Evolutionary conservation across 35 echinoderm and acorn worm genomes (phyloP).

Genomic region (Eucidaris tribuloides): DNA sequence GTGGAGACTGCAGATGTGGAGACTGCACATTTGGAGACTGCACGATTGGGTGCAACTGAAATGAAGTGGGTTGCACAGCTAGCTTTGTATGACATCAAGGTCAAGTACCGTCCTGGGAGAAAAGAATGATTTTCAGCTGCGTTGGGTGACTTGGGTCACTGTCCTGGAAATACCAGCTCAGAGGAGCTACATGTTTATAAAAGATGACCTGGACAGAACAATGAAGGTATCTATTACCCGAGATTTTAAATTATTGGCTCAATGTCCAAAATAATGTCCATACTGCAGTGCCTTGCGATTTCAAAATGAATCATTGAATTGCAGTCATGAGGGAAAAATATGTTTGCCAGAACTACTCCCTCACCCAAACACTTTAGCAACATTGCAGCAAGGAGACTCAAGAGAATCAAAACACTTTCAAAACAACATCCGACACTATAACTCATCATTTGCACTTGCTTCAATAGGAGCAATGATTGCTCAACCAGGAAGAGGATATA

Average conservation of each 20-base stretch:
- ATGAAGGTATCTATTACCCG: too few relatives aligned
- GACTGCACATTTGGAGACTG: too few relatives aligned
- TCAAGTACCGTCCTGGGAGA: too few relatives aligned
- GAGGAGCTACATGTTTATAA: too few relatives aligned
- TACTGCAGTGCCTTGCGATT: background rate
- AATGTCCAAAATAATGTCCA: background rate
- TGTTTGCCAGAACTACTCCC: background rate
- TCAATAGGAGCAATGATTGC: conserved; percentile 4
- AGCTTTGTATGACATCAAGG: too few relatives aligned
- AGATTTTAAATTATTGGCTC: background rate
- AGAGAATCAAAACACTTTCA: background rate
- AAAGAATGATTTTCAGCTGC: too few relatives aligned
- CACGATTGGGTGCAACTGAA: too few relatives aligned
- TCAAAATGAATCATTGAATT: background rate
- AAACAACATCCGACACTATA: background rate
- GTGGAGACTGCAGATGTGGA: too few relatives aligned
- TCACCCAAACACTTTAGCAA: background rate
- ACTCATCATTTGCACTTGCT: background rate
- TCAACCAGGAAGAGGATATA: background rate
- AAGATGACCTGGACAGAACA: too few relatives aligned
- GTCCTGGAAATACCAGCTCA: too few relatives aligned
- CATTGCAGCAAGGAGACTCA: background rate
- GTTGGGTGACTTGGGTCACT: too few relatives aligned
- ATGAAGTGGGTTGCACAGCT: too few relatives aligned
- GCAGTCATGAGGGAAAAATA: background rate